Base-by-base conservation (phyloP, 2,797 vertebrate species). In the Craterocephalus amniculus region DNA sequence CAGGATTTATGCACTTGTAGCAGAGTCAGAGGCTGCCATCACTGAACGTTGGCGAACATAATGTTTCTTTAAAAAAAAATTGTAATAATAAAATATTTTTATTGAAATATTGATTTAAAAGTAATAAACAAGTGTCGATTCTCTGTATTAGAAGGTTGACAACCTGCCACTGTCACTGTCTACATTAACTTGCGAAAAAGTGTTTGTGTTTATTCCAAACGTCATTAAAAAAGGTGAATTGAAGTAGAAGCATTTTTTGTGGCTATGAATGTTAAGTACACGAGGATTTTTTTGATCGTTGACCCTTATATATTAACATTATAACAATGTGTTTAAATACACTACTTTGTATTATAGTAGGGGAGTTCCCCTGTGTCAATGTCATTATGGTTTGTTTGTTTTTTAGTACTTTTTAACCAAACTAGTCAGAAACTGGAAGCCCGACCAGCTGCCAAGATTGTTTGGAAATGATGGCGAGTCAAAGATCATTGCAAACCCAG, bases 81-180 rank as follows among this genome's bases (percentile, higher is more conserved):
- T 9, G 2, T 3, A 5, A 16, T 16, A 14, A 18, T 3, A 11
- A 0, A 0, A 4, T 22, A 18, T 32, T 18, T 27, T 24, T 34
- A 60, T 6, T 27, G 0, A 29, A 67, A 6, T 34, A 27, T 1
- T 0, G 4, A 24, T 10, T 48, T 60, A 0, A n/a, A 51, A 81
- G 13, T 31, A 4, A 16, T 7, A 29, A 24, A 43, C 1, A 2
- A 7, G 27, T 72, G 2, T 64, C 31, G 34, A 13, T 58, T 14
- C 22, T 74, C 14, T 65, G 60, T 70, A 58, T 65, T 87, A 72
- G 83, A 84, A 81, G 78, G 68, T 87, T 79, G 49, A 66, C 54
- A 76, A 86, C 74, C 76, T 82, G 79, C 78, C 72, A 32, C 78
- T 87, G 72, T 85, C 70, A 66, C 54, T 54, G 35, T 45, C 52